Conservation (phyloP, 2,797 vertebrate species). For the Mionectes olivaceus region DNA sequence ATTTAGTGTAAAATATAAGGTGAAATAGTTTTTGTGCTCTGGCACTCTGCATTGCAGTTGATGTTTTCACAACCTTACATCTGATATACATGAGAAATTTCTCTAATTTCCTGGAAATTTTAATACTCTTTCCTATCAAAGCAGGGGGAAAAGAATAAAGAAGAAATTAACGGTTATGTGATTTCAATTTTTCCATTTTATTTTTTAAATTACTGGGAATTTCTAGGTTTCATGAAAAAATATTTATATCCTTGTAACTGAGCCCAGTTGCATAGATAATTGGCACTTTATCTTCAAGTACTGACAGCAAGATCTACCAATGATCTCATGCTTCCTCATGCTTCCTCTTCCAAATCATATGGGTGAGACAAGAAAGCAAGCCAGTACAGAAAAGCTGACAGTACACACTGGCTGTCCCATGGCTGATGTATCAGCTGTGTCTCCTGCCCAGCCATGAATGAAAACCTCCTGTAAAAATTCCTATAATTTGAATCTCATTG, state of each 20-base stretch:
- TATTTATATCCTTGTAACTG: not conserved
- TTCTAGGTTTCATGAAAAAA: not conserved
- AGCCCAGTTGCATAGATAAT: not conserved
- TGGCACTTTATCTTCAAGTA: not conserved
- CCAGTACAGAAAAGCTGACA: not conserved
- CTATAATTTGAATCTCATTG: not conserved
- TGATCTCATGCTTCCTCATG: not conserved
- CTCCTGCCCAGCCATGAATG: not conserved
- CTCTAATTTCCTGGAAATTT: slow-evolving; percentile 2
- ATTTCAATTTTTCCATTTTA: not conserved
- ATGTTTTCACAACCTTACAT: slow-evolving; percentile 9
- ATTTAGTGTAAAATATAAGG: slow-evolving; percentile 84
- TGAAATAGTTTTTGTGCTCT: slow-evolving; percentile 57
- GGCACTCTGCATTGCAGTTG: not conserved
- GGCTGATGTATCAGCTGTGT: not conserved
- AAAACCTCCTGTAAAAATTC: not conserved
- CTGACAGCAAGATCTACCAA: not conserved
- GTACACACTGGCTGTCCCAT: not conserved
- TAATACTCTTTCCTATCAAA: not conserved
- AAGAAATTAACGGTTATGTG: not conserved
- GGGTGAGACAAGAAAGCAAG: not conserved
- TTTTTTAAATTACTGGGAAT: not conserved
- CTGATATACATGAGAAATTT: not conserved
- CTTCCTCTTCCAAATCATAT: not conserved
- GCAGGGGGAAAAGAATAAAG: not conserved